These are phyloP conservation scores for Phasia obesa DNA, from an alignment of 2,888 invertebrate species.

Conservation along the genomic window DNA sequence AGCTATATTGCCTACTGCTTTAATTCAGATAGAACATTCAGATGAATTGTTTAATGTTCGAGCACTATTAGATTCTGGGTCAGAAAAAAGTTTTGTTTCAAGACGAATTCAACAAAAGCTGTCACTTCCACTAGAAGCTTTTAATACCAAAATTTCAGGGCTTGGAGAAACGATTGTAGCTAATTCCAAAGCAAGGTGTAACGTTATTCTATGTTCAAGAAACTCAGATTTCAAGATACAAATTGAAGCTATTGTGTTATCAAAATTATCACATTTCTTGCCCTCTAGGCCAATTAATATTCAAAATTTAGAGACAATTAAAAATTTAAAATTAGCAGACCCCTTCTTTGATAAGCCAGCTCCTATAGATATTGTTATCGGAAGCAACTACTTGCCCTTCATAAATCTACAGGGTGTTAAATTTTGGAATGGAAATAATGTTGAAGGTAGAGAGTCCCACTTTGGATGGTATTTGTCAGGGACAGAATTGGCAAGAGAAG, in stretches of 20 bases:
- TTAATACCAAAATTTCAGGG: too few species aligned
- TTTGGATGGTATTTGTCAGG: not conserved
- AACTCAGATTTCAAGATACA: not conserved
- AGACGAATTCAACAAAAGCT: conserved; percentile 2
- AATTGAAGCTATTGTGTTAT: not conserved
- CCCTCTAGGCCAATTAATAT: too few species aligned
- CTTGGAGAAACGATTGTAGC: not conserved
- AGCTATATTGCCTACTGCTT: not conserved
- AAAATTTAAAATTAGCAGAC: not conserved
- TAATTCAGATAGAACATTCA: not conserved
- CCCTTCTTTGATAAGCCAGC: not conserved
- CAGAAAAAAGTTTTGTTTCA: not conserved
- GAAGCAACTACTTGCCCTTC: not conserved
- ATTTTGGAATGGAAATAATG: too few species aligned
- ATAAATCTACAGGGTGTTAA: not conserved
- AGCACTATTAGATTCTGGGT: not conserved
- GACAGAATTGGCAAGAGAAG: not conserved
- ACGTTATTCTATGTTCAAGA: not conserved
- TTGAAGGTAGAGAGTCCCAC: not conserved
- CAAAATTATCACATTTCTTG: not conserved
- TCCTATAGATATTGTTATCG: not conserved
- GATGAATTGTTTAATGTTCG: not conserved
- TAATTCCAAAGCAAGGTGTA: not conserved
- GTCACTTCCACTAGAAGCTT: too few species aligned
- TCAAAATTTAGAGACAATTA: not conserved